Conservation (phyloP, 2,888 invertebrate genomes). For the Anarsia innoxiella region DNA sequence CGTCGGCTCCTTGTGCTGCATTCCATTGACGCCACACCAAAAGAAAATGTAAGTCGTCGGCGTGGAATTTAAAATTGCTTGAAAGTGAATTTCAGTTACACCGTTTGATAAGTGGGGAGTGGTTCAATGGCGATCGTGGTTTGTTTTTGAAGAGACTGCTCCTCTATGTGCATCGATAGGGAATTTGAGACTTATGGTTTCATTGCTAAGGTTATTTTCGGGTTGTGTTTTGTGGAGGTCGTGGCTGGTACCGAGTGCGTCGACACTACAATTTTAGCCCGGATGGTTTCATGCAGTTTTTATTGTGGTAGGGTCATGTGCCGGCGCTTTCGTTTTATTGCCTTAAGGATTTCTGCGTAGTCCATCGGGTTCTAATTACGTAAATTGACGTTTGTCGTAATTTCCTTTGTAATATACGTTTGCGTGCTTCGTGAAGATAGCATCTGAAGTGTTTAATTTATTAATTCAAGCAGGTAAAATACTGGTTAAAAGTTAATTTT, state of each 20-base stretch:
- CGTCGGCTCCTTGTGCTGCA: conserved; percentile 32
- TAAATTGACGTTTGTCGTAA: too few relatives aligned
- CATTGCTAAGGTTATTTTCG: conserved; percentile 26
- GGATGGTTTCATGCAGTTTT: conserved; percentile 69
- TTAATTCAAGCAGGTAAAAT: too few relatives aligned
- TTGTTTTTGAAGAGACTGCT: conserved; percentile 38
- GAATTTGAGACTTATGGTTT: conserved; percentile 22
- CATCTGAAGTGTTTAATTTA: too few relatives aligned
- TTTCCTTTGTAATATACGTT: too few relatives aligned
- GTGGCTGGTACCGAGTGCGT: conserved; percentile 49
- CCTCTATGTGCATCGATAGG: conserved; percentile 16
- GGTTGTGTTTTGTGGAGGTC: conserved; percentile 40
- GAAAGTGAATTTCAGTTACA: conserved; percentile 24
- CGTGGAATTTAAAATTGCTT: conserved; percentile 27
- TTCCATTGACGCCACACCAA: conserved; percentile 23
- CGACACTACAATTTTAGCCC: conserved; percentile 69
- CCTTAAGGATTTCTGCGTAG: conserved; percentile 41
- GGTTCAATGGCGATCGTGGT: conserved; percentile 50
- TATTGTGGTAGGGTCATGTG: conserved; percentile 70
- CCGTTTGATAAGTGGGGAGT: conserved; percentile 27
- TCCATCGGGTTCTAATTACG: conserved; percentile 29
- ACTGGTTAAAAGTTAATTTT: too few relatives aligned
- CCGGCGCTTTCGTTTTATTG: conserved; percentile 49
- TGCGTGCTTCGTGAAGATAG: too few relatives aligned
- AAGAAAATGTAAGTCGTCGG: conserved; percentile 23